phyloP scores from a whole-genome alignment of 35 echinoderm and acorn worm species.

The Apostichopus parvimensis region DNA sequence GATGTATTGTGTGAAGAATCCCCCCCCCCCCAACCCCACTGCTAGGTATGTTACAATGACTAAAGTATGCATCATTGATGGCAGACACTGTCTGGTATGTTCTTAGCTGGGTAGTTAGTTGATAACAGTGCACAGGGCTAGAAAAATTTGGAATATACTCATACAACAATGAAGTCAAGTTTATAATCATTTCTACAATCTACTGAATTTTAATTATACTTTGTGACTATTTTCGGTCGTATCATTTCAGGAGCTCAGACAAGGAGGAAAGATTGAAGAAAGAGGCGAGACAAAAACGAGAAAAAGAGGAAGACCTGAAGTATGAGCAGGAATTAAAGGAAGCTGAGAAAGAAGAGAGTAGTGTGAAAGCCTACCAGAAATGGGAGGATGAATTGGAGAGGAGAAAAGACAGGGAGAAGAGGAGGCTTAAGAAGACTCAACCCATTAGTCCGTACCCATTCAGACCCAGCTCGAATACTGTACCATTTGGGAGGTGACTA shows the following conservation, averaged over 20 bases:
- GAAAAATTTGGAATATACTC: no score
- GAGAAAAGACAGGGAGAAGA: conserved; percentile 13
- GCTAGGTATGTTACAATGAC: no score
- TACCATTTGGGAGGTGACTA: conserved; percentile 1
- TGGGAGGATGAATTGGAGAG: conserved; percentile 23
- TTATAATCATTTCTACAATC: no score
- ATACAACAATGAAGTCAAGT: no score
- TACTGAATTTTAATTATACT: no score
- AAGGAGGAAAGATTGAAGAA: conserved; percentile 13
- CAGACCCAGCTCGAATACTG: conserved; percentile 21
- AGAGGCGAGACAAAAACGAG: conserved; percentile 14
- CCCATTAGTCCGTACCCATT: conserved; percentile 26
- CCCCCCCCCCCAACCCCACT: no score
- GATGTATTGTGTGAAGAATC: no score
- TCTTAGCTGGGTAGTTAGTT: no score
- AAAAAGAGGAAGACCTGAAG: conserved; percentile 6
- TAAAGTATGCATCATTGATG: no score
- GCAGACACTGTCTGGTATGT: no score
- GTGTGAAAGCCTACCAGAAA: background rate
- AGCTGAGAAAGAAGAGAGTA: conserved; percentile 24
- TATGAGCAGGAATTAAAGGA: conserved; percentile 5
- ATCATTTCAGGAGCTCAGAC: background rate
- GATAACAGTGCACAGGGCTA: no score
- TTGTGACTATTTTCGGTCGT: no score
- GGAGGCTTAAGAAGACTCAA: background rate